phyloP scores from a whole-genome alignment of 1,140 invertebrate genomes.

The Diploscapter pachys region DNA sequence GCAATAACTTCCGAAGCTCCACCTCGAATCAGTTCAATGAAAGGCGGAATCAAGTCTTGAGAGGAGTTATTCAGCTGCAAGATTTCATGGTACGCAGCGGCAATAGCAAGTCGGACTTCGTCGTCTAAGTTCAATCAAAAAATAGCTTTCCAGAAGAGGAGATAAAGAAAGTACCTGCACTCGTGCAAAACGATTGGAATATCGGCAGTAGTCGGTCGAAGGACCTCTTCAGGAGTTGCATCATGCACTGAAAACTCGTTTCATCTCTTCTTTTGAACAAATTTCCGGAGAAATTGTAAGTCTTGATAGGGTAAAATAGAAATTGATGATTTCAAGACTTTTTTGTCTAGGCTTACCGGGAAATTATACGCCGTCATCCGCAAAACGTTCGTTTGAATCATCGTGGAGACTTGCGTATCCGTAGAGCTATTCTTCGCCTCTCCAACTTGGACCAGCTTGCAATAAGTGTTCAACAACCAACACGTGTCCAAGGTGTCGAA shows the following conservation, averaged over 20 bases:
- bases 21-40: slow-evolving; percentile 53
- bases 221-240: slow-evolving; percentile 19
- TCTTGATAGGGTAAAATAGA: no score
- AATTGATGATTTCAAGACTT: not conserved
- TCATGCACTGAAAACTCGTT: slow-evolving; percentile 27
- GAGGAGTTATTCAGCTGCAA: slow-evolving; percentile 39
- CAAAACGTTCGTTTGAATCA: not conserved
- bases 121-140: slow-evolving; percentile 31
- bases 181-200: slow-evolving; percentile 26
- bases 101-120: slow-evolving; percentile 47
- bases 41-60: slow-evolving; percentile 41
- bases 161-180: slow-evolving; percentile 12
- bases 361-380: slow-evolving; percentile 20
- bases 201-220: slow-evolving; percentile 18
- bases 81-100: slow-evolving; percentile 56
- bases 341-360: slow-evolving; percentile 7
- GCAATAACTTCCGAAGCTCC: slow-evolving; percentile 52
- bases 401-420: no score
- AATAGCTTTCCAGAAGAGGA: not conserved
- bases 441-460: slow-evolving; percentile 35
- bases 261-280: no score
- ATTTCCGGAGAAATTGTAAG: no score
- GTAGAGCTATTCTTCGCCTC: no score
- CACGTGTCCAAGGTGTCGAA: slow-evolving; percentile 39
- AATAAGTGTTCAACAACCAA: slow-evolving; percentile 54